A percentile compares a stretch with the other conserved stretches of the same genome.
phyloP scores from a whole-genome alignment of 2,888 invertebrate genomes.

The Lithophane ornitopus region DNA sequence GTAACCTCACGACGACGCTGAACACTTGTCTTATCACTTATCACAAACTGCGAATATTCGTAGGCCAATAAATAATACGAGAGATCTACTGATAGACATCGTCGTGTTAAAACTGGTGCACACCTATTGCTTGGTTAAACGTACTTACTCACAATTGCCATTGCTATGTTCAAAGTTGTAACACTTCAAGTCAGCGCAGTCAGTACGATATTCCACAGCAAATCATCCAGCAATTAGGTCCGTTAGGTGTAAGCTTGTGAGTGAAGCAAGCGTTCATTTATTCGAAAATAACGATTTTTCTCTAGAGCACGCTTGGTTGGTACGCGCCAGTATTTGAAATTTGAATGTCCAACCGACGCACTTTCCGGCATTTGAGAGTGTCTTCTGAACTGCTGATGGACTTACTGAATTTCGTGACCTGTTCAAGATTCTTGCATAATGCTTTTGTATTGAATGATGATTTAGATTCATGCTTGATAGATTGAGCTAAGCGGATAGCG shows the following conservation, averaged over 20 bases:
- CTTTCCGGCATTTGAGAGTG: conserved; percentile 20
- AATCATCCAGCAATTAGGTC: background rate
- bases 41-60: background rate
- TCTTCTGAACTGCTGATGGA: conserved; percentile 9
- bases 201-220: background rate
- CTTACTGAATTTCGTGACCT: conserved; percentile 13
- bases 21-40: background rate
- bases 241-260: background rate
- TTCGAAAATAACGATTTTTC: conserved; percentile 39
- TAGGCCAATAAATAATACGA: background rate
- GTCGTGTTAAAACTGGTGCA: background rate
- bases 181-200: background rate
- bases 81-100: background rate
- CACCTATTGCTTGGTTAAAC: background rate
- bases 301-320: conserved; percentile 11
- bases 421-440: background rate
- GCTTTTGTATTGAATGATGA: background rate
- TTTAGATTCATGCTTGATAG: background rate
- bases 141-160: background rate
- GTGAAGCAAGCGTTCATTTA: background rate
- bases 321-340: conserved; percentile 35
- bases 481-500: background rate
- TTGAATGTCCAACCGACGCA: conserved; percentile 46
- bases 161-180: background rate
- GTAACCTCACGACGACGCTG: background rate